These are phyloP conservation scores for Argyresthia goedartella DNA, from an alignment of 2,888 invertebrate genomes.

Conservation along the genomic window DNA sequence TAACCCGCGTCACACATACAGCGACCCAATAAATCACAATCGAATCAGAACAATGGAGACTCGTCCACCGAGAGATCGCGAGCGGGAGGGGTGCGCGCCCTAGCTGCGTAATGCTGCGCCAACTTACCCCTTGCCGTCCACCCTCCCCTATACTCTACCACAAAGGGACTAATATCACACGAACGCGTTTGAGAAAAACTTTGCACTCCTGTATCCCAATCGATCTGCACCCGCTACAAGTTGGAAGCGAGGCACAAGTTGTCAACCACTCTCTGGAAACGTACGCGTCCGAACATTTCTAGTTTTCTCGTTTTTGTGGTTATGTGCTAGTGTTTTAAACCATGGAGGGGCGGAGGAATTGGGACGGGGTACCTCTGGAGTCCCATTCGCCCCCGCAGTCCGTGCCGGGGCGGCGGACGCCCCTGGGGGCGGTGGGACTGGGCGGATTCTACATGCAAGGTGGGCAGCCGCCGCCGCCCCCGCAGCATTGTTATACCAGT, in stretches of 20 bases:
- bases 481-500: slow-evolving; percentile 71
- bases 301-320: slow-evolving; percentile 21
- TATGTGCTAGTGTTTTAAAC: slow-evolving; percentile 37
- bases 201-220: slow-evolving; percentile 25
- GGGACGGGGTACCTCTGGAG: slow-evolving; percentile 62
- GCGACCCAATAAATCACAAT: slow-evolving; percentile 42
- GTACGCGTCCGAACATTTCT: slow-evolving; percentile 23
- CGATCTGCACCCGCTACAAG: slow-evolving; percentile 56
- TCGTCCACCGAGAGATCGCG: slow-evolving; percentile 28
- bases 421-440: slow-evolving; percentile 85
- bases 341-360: slow-evolving; percentile 62
- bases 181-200: background rate
- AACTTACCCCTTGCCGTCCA: background rate
- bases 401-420: slow-evolving; percentile 80
- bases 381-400: slow-evolving; percentile 70
- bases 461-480: slow-evolving; percentile 64
- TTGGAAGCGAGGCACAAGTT: slow-evolving; percentile 43
- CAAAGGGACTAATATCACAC: background rate
- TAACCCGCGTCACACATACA: no score
- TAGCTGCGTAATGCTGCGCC: slow-evolving; percentile 49
- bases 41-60: slow-evolving; percentile 53
- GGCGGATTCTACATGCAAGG: slow-evolving; percentile 90
- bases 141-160: background rate
- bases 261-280: slow-evolving; percentile 40
- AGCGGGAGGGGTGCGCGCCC: slow-evolving; percentile 64